Evolutionary conservation across 2,797 vertebrate genomes (phyloP).

Genomic region (Pelodytes ibericus): DNA sequence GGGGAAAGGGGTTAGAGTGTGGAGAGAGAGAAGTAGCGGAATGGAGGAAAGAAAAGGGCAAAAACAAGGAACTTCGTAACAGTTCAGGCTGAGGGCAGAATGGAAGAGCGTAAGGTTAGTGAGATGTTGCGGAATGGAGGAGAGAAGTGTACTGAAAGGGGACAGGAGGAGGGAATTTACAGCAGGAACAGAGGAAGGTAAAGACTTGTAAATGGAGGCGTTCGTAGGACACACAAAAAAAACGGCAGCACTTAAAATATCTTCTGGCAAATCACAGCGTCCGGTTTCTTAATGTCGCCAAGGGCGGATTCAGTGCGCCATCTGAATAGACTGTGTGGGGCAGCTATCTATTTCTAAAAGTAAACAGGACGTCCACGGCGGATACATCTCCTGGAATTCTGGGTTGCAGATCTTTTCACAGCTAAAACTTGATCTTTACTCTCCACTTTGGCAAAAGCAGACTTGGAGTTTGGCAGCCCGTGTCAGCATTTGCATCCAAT

Average conservation of each 20-base stretch:
- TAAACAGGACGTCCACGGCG: not conserved
- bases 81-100: not conserved
- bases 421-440: slow-evolving; percentile 7
- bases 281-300: too few relatives aligned
- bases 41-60: not conserved
- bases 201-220: not conserved
- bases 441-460: slow-evolving; percentile 1
- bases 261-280: too few relatives aligned
- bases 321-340: too few relatives aligned
- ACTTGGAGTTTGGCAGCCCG: slow-evolving; percentile 10
- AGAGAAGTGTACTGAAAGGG: too few relatives aligned
- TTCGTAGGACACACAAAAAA: too few relatives aligned
- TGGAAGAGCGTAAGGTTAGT: not conserved
- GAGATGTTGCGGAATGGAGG: too few relatives aligned
- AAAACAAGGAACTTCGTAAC: not conserved
- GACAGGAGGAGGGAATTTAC: not conserved
- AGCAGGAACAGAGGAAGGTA: not conserved
- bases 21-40: too few relatives aligned
- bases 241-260: too few relatives aligned
- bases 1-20: too few relatives aligned
- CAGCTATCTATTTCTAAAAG: too few relatives aligned
- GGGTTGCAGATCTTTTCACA: slow-evolving; percentile 5
- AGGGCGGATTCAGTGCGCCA: too few relatives aligned
- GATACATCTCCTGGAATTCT: not conserved
- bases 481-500: slow-evolving; percentile 11